Evolutionary conservation across 2,113 vertebrate genomes (phyloP).

Genomic region (Albula glossodonta): DNA sequence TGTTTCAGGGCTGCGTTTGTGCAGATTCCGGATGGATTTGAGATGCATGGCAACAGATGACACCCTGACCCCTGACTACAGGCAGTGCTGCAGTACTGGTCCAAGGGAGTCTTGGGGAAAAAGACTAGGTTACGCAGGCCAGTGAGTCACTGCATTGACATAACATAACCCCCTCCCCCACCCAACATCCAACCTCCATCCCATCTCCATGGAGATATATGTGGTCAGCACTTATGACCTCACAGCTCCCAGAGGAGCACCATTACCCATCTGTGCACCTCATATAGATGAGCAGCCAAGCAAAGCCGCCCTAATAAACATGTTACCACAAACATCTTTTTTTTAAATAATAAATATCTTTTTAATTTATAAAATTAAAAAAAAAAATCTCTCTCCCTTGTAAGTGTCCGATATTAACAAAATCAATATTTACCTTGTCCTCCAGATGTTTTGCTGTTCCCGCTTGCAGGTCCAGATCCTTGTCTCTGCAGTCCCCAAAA

Average conservation of each 20-base stretch:
- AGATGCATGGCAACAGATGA: neutral
- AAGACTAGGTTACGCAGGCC: too few relatives aligned
- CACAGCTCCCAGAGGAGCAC: neutral
- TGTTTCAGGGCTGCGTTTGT: neutral
- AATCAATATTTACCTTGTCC: slow-evolving; percentile 58
- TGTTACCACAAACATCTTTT: neutral
- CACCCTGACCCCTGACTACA: too few relatives aligned
- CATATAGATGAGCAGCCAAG: neutral
- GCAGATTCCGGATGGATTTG: neutral
- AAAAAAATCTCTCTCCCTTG: neutral
- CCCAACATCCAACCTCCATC: neutral
- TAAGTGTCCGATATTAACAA: neutral
- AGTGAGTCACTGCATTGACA: neutral
- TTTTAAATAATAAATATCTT: neutral
- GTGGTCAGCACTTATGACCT: neutral
- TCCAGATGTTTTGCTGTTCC: slow-evolving; percentile 64
- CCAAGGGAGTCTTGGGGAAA: too few relatives aligned
- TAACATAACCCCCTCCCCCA: neutral
- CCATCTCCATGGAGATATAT: neutral
- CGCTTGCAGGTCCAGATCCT: slow-evolving; percentile 59
- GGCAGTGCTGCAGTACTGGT: too few relatives aligned
- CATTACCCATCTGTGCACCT: neutral
- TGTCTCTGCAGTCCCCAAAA: slow-evolving; percentile 62
- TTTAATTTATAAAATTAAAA: too few relatives aligned
- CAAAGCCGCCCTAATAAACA: neutral